These are phyloP conservation scores for Campaea margaritaria DNA, from an alignment of 2,888 invertebrate genomes.

Conservation along the genomic window DNA sequence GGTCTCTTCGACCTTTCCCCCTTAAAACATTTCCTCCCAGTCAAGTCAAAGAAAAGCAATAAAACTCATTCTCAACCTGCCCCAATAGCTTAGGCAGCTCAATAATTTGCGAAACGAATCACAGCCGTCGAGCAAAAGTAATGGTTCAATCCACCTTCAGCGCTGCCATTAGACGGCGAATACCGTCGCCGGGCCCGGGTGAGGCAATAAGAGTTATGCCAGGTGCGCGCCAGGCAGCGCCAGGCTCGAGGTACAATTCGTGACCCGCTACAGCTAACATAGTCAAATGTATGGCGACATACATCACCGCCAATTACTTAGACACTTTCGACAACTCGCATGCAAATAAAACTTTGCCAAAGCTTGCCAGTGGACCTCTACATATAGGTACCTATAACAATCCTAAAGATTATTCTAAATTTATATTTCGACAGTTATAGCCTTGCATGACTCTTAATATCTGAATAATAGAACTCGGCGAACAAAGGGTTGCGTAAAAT, in stretches of 20 bases:
- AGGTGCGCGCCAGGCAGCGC: slow-evolving; percentile 59
- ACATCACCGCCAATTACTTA: slow-evolving; percentile 44
- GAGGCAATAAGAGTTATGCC: slow-evolving; percentile 53
- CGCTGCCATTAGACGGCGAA: slow-evolving; percentile 29
- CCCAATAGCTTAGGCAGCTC: slow-evolving; percentile 13
- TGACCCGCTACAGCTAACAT: slow-evolving; percentile 59
- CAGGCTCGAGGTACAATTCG: slow-evolving; percentile 58
- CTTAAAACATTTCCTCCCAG: slow-evolving; percentile 4
- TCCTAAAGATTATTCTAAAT: not conserved
- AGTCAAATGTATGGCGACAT: slow-evolving; percentile 59
- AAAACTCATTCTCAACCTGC: slow-evolving; percentile 11
- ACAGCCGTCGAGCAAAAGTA: slow-evolving; percentile 35
- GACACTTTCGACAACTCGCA: slow-evolving; percentile 29
- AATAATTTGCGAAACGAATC: slow-evolving; percentile 36
- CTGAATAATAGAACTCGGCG: too few species aligned
- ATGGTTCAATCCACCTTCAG: slow-evolving; percentile 37
- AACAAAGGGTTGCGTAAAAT: too few species aligned
- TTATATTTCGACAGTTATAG: too few species aligned
- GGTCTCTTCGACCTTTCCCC: not conserved
- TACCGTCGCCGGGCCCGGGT: slow-evolving; percentile 41
- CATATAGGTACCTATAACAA: not conserved
- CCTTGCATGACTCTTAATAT: too few species aligned
- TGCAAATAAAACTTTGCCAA: slow-evolving; percentile 22
- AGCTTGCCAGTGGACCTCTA: slow-evolving; percentile 1
- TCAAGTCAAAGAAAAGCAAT: slow-evolving; percentile 9